Evolutionary conservation across 2,888 invertebrate species (phyloP).

Genomic region (Mesoligia furuncula): DNA sequence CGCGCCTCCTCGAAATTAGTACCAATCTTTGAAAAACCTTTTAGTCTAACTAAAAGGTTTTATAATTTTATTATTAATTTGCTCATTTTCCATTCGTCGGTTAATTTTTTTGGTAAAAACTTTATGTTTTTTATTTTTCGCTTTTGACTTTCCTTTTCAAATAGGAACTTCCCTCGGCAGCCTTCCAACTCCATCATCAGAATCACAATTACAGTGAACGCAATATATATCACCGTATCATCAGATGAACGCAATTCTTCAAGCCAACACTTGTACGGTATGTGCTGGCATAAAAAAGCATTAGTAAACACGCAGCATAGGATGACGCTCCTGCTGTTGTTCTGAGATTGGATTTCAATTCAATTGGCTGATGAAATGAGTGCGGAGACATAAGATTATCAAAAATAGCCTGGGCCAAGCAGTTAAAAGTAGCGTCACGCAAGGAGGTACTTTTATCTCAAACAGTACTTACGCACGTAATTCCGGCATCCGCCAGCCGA

Average conservation of each 20-base stretch:
- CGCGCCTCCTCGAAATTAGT: too few relatives aligned
- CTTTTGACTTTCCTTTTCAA: too few relatives aligned
- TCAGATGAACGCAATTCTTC: not conserved
- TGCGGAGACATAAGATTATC: not conserved
- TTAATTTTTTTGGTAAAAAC: too few relatives aligned
- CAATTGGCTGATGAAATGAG: not conserved
- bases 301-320: not conserved
- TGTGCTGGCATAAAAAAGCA: not conserved
- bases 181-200: not conserved
- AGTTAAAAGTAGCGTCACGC: not conserved
- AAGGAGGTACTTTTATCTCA: not conserved
- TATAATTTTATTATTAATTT: too few relatives aligned
- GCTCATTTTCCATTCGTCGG: too few relatives aligned
- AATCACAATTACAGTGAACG: not conserved
- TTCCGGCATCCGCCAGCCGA: constrained; percentile 97
- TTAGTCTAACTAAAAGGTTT: too few relatives aligned
- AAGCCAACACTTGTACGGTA: not conserved
- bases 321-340: not conserved
- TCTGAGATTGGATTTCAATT: not conserved
- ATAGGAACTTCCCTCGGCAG: too few relatives aligned
- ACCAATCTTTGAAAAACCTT: too few relatives aligned
- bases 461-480: constrained; percentile 91
- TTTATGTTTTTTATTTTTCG: too few relatives aligned
- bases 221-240: too few relatives aligned
- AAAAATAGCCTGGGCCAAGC: not conserved